phyloP scores from a whole-genome alignment of 2,888 invertebrate species.

The Rotaria socialis region DNA sequence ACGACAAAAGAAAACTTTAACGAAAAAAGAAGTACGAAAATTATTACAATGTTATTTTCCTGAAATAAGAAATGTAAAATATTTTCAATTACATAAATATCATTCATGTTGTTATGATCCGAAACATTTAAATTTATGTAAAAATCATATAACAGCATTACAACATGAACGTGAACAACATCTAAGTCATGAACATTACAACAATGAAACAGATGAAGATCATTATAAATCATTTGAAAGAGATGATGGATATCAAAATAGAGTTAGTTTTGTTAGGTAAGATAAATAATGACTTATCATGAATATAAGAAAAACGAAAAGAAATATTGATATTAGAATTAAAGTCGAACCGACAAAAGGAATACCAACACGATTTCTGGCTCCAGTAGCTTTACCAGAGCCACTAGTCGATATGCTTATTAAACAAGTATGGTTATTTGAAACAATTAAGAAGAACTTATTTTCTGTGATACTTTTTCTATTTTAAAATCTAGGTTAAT shows the following conservation, averaged over 20 bases:
- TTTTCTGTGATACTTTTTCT: background rate
- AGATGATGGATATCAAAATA: background rate
- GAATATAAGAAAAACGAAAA: background rate
- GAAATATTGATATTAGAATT: background rate
- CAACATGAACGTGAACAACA: background rate
- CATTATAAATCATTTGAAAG: background rate
- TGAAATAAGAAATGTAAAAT: slow-evolving; percentile 17
- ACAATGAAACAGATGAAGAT: background rate
- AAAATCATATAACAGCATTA: slow-evolving; percentile 34
- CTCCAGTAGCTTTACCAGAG: background rate
- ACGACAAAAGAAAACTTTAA: background rate
- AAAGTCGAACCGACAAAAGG: slow-evolving; percentile 25
- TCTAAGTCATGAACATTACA: background rate
- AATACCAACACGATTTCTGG: slow-evolving; percentile 29
- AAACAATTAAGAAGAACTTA: too few relatives aligned
- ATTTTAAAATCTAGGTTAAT: background rate
- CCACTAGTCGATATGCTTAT: background rate
- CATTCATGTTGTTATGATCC: slow-evolving; percentile 37
- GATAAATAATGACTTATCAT: too few relatives aligned
- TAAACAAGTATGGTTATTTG: background rate
- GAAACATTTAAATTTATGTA: background rate
- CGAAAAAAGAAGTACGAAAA: background rate
- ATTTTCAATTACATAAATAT: slow-evolving; percentile 30
- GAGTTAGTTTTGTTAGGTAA: slow-evolving; percentile 35
- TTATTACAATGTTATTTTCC: slow-evolving; percentile 28